A percentile compares a stretch with the other conserved stretches of the same genome.
Evolutionary conservation across 2,797 vertebrate genomes (phyloP).

Genomic region (Eulemur albifrons): DNA sequence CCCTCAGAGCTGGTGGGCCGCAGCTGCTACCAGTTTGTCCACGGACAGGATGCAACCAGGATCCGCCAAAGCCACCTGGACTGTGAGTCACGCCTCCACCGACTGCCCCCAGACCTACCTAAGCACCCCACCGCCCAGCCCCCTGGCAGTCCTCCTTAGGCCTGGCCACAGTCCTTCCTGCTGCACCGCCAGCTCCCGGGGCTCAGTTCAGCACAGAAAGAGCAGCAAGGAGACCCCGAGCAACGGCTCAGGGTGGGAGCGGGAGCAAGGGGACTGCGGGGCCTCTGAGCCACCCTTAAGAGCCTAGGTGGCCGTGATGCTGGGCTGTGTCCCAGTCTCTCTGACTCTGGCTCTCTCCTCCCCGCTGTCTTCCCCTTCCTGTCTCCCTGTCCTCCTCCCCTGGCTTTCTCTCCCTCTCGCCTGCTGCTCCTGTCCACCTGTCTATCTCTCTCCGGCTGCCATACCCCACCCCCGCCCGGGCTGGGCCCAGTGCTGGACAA

Average conservation of each 20-base stretch:
- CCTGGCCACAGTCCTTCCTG: background rate
- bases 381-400: background rate
- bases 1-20: conserved; percentile 92
- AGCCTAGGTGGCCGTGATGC: background rate
- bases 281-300: background rate
- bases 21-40: conserved; percentile 92
- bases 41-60: conserved; percentile 91
- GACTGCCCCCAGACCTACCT: background rate
- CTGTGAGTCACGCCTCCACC: conserved; percentile 80
- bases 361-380: background rate
- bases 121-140: background rate
- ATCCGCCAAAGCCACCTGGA: conserved; percentile 93
- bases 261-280: background rate
- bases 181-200: background rate
- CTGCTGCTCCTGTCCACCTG: no score
- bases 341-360: background rate
- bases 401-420: background rate
- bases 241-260: background rate
- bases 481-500: conserved; percentile 90
- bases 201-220: background rate
- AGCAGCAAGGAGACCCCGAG: background rate
- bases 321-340: background rate
- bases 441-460: background rate
- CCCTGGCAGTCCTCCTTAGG: background rate
- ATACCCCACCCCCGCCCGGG: background rate